Evolutionary conservation across 2,113 vertebrate species (phyloP).

Genomic region (Cheirogaleus medius): DNA sequence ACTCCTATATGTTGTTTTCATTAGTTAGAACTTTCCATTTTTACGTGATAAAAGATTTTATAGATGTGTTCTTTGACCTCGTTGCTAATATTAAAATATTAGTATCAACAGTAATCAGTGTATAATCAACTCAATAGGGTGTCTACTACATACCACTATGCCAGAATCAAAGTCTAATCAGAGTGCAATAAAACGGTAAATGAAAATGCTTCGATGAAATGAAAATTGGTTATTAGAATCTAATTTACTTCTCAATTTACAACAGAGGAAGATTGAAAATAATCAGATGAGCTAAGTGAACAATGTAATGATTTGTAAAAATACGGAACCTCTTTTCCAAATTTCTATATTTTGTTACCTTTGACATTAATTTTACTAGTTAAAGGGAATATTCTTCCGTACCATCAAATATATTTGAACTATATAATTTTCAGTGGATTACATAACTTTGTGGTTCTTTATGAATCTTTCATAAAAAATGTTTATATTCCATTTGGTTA

Average conservation of each 20-base stretch:
- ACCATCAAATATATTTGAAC: neutral
- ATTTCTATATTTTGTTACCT: conserved; percentile 11
- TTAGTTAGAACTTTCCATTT: neutral
- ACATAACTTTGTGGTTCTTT: neutral
- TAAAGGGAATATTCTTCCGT: conserved; percentile 16
- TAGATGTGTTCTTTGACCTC: neutral
- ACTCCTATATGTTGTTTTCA: conserved; percentile 20
- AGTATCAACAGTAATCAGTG: neutral
- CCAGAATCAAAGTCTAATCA: neutral
- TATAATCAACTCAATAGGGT: neutral
- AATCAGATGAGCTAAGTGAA: neutral
- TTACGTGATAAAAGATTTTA: neutral
- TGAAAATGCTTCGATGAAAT: neutral
- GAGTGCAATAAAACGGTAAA: neutral
- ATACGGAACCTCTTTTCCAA: neutral
- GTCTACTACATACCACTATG: neutral
- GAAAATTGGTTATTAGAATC: neutral
- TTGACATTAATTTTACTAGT: conserved; percentile 8
- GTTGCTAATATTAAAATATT: conserved; percentile 33
- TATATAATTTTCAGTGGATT: neutral
- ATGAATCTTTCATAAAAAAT: neutral
- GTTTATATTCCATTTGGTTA: neutral
- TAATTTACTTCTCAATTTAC: neutral
- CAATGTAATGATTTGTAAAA: conserved; percentile 12
- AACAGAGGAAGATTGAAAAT: neutral